These are phyloP conservation scores for Elymnias hypermnestra DNA, from an alignment of 1,140 invertebrate species.

Conservation along the genomic window DNA sequence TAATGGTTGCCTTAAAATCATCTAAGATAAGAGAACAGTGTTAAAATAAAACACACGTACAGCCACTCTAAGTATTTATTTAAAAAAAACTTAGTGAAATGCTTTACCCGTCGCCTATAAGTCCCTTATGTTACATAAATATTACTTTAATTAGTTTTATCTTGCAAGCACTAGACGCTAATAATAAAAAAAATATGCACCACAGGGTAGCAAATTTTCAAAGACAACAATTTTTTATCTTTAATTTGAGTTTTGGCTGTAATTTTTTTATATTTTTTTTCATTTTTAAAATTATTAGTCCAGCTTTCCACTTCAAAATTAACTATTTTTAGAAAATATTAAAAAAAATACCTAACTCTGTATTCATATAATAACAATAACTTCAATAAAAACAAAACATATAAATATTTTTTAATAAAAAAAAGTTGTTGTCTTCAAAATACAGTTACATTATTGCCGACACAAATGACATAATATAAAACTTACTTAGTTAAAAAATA, in stretches of 20 bases:
- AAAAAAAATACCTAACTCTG: too few species aligned
- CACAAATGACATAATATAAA: slow-evolving; percentile 28
- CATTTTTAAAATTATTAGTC: too few species aligned
- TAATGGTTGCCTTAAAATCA: too few species aligned
- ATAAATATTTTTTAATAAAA: background rate
- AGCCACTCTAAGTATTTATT: slow-evolving; percentile 41
- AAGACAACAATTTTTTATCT: slow-evolving; percentile 28
- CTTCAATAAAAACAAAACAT: slow-evolving; percentile 3
- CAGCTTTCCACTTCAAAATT: too few species aligned
- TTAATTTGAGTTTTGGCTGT: too few species aligned
- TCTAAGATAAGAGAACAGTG: too few species aligned
- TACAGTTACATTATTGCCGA: slow-evolving; percentile 25
- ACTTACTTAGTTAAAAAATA: slow-evolving; percentile 9
- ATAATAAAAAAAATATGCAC: slow-evolving; percentile 30
- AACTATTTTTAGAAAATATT: too few species aligned
- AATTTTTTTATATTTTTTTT: background rate
- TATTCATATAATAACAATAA: too few species aligned
- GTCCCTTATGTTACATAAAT: slow-evolving; percentile 26
- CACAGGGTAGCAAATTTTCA: slow-evolving; percentile 21
- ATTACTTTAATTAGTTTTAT: slow-evolving; percentile 23
- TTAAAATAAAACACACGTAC: slow-evolving; percentile 27
- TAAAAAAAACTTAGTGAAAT: slow-evolving; percentile 43
- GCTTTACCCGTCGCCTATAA: slow-evolving; percentile 43
- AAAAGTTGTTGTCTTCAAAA: slow-evolving; percentile 32
- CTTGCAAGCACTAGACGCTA: slow-evolving; percentile 25